These are phyloP conservation scores for Nemapogon koenigi DNA, from an alignment of 2,888 invertebrate species.

Conservation along the genomic window DNA sequence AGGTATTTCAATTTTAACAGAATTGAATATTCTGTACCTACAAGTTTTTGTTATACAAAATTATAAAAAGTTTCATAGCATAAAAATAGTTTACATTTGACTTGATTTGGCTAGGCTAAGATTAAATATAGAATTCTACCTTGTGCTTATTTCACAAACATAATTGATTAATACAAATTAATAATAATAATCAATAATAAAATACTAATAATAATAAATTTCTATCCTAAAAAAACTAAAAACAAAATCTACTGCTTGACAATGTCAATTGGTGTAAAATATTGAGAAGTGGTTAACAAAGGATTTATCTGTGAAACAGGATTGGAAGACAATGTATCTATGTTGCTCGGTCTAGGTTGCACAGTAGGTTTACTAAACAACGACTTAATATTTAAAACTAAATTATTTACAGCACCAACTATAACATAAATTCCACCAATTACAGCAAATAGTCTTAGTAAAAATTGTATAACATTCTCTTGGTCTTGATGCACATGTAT, in stretches of 20 bases:
- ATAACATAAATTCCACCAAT: slow-evolving; percentile 93
- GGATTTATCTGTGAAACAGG: slow-evolving; percentile 26
- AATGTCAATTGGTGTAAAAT: slow-evolving; percentile 41
- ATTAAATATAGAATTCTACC: no score
- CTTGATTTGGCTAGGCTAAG: no score
- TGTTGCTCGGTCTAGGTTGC: neutral
- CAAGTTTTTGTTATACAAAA: no score
- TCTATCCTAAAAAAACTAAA: no score
- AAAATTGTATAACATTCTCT: slow-evolving; percentile 79
- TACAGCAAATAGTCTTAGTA: slow-evolving; percentile 87
- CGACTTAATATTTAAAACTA: slow-evolving; percentile 34
- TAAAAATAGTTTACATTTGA: no score
- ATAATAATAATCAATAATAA: no score
- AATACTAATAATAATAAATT: no score
- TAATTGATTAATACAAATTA: no score
- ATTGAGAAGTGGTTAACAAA: slow-evolving; percentile 33
- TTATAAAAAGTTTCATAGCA: no score
- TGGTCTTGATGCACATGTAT: slow-evolving; percentile 82
- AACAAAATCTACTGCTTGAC: slow-evolving; percentile 39
- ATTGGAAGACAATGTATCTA: neutral
- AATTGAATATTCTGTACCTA: no score
- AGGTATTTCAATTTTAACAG: no score
- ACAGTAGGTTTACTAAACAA: neutral
- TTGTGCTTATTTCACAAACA: no score
- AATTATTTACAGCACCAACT: slow-evolving; percentile 63